Evolutionary conservation across 2,113 vertebrate genomes (phyloP).

Genomic region (Alces alces): DNA sequence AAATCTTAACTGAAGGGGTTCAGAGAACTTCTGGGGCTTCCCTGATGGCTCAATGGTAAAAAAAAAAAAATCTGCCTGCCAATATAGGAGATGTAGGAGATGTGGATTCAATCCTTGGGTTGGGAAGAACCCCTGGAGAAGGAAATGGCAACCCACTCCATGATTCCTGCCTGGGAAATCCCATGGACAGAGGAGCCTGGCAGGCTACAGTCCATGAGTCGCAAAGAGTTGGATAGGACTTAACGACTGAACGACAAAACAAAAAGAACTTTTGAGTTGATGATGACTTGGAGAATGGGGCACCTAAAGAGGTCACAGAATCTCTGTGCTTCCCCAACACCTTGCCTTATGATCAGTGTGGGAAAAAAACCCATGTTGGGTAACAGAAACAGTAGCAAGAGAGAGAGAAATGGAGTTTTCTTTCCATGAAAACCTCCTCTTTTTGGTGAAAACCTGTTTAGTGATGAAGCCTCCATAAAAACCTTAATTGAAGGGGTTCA

Average conservation of each 20-base stretch:
- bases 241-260: not conserved
- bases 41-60: not conserved
- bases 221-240: not conserved
- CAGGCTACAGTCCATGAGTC: not conserved
- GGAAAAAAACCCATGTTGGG: not conserved
- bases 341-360: not conserved
- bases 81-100: not conserved
- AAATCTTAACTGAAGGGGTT: not conserved
- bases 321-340: not conserved
- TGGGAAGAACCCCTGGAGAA: not conserved
- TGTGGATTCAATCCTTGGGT: not conserved
- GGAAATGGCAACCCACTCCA: not conserved
- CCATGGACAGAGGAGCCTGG: not conserved
- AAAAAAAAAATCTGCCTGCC: not conserved
- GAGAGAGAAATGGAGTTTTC: not conserved
- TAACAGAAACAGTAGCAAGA: not conserved
- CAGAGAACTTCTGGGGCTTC: not conserved
- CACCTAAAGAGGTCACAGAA: not conserved
- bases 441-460: not conserved
- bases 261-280: not conserved
- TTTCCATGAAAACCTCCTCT: not conserved
- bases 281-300: not conserved
- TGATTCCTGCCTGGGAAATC: not conserved
- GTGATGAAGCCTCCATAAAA: not conserved
- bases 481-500: not conserved